These are phyloP conservation scores for Caenorhabditis uteleia DNA, from an alignment of 2,888 invertebrate species.

Conservation along the genomic window DNA sequence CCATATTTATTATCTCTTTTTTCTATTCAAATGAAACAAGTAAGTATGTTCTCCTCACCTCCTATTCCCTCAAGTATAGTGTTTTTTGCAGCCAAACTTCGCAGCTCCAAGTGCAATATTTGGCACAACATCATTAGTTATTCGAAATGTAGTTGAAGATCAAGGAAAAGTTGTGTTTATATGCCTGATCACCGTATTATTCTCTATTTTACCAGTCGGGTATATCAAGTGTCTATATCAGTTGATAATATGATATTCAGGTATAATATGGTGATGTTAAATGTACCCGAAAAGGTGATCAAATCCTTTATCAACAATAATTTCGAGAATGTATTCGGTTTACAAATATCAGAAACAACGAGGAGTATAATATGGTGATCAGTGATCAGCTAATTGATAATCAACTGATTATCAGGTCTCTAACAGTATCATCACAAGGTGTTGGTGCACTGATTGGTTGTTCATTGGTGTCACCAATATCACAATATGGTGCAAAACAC, in stretches of 20 bases:
- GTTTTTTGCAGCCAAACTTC: too few species aligned
- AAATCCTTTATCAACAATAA: conserved; percentile 41
- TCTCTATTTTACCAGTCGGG: conserved; percentile 51
- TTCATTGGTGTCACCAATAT: conserved; percentile 35
- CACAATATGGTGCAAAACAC: conserved; percentile 46
- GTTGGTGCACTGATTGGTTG: conserved; percentile 62
- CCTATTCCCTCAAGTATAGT: too few species aligned
- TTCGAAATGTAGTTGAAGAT: conserved; percentile 40
- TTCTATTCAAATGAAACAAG: too few species aligned
- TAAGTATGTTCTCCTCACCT: too few species aligned
- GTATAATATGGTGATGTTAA: conserved; percentile 61
- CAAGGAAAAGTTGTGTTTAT: conserved; percentile 51
- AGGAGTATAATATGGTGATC: conserved; percentile 55
- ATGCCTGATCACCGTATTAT: conserved; percentile 32
- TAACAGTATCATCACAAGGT: conserved; percentile 56
- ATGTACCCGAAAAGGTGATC: conserved; percentile 58
- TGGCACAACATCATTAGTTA: conserved; percentile 22
- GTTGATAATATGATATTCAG: conserved; percentile 39
- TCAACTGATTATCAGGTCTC: too few species aligned
- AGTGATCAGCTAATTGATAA: too few species aligned
- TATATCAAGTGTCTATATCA: too few species aligned
- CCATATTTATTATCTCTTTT: too few species aligned
- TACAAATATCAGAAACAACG: conserved; percentile 15
- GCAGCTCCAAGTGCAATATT: conserved; percentile 38
- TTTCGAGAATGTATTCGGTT: conserved; percentile 33